Evolutionary conservation across 2,797 vertebrate species (phyloP).

Genomic region (Anas bahamensis): DNA sequence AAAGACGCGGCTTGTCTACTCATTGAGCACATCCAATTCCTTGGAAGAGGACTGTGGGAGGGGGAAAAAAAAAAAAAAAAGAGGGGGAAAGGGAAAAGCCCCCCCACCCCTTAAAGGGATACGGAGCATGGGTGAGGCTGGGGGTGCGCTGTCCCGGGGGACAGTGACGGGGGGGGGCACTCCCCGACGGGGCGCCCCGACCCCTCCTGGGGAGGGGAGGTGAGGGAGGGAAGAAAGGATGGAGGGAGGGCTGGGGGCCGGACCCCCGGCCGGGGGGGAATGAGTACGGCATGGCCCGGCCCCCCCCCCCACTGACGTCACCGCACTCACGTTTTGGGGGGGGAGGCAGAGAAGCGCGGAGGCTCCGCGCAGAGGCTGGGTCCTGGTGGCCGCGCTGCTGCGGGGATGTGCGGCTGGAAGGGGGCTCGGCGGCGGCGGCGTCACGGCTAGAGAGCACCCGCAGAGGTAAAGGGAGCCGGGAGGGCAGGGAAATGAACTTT

Average conservation of each 20-base stretch:
- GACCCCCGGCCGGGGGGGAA: background rate
- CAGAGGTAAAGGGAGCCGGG: background rate
- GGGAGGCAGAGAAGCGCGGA: background rate
- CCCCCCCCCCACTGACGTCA: background rate
- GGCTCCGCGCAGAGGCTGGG: background rate
- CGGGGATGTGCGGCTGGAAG: background rate
- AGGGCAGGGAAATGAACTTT: no score
- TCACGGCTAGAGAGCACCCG: background rate
- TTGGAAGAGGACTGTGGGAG: background rate
- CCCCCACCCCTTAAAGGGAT: background rate
- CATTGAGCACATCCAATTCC: background rate
- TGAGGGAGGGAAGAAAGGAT: background rate
- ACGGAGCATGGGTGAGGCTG: background rate
- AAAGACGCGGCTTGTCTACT: background rate
- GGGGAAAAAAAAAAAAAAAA: background rate
- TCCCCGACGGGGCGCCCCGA: background rate
- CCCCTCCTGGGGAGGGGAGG: background rate
- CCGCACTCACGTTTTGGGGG: background rate
- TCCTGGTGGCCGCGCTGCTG: background rate
- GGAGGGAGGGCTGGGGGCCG: background rate
- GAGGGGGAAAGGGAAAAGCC: no score
- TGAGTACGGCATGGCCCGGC: no score
- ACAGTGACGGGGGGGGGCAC: conserved; percentile 60
- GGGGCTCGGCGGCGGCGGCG: background rate
- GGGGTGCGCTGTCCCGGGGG: conserved; percentile 42